Percentiles rank a stretch among this genome's conserved stretches.
Evolutionary conservation across 1,140 invertebrate species (phyloP).

Genomic region (Camponotus pennsylvanicus): DNA sequence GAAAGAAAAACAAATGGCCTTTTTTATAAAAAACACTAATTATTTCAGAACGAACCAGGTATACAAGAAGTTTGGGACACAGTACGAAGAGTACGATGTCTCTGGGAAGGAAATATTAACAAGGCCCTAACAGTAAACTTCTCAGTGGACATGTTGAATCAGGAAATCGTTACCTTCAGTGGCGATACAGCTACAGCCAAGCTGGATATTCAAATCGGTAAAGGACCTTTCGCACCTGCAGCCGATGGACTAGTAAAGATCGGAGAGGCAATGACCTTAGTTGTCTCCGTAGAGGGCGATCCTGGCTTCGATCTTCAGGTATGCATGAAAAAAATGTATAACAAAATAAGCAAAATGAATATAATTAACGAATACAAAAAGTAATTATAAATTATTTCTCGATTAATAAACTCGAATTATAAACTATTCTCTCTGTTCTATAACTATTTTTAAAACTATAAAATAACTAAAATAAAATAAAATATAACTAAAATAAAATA

Average conservation of each 20-base stretch:
- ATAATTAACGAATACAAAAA: neutral
- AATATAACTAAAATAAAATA: no score
- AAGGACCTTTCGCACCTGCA: conserved; percentile 91
- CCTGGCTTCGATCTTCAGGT: conserved; percentile 92
- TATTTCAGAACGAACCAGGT: conserved; percentile 90
- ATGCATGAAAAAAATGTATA: conserved; percentile 2
- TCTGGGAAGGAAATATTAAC: conserved; percentile 93
- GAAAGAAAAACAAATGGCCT: neutral
- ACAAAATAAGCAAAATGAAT: neutral
- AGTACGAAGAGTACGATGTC: conserved; percentile 91
- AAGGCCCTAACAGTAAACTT: conserved; percentile 91
- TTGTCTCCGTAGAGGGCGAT: conserved; percentile 93
- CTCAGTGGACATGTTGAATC: conserved; percentile 93
- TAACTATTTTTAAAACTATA: neutral
- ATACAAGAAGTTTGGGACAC: conserved; percentile 95
- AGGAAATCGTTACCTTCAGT: conserved; percentile 93
- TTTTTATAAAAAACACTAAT: conserved; percentile 16
- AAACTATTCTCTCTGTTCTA: neutral
- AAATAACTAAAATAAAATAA: no score
- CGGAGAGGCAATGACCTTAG: conserved; percentile 93
- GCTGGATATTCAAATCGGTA: conserved; percentile 92
- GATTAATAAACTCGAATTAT: no score
- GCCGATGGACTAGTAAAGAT: conserved; percentile 94
- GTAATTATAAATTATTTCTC: neutral
- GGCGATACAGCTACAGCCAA: conserved; percentile 93